Percentiles rank a stretch among this genome's conserved stretches.
Evolutionary conservation across 30 jellyfish, hydroid and myxozoan species (phyloP).

Genomic region (Pelagia noctiluca): DNA sequence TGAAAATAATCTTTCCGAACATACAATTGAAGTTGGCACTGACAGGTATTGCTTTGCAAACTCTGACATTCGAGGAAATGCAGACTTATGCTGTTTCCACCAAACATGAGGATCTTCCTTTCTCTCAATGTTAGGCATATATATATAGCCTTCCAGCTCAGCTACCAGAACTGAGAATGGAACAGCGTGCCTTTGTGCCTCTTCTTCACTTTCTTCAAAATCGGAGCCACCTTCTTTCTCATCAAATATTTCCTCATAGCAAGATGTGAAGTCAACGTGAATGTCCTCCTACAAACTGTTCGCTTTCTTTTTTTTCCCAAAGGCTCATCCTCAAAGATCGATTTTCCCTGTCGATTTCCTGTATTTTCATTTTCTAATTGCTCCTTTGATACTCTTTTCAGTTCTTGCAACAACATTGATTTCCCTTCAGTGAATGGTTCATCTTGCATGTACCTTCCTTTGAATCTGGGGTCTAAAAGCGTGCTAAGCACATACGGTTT

Average conservation of each 20-base stretch:
- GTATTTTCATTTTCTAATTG: no score
- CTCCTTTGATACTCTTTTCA: no score
- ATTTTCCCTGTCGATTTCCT: no score
- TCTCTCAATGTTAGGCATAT: conserved; percentile 13
- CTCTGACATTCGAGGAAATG: conserved; percentile 31
- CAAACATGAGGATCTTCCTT: conserved; percentile 20
- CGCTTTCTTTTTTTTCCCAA: conserved; percentile 26
- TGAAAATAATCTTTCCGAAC: conserved; percentile 55
- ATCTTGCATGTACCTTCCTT: no score
- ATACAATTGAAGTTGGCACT: conserved; percentile 39
- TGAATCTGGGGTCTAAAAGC: no score
- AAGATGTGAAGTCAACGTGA: conserved; percentile 22
- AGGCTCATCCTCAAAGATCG: no score
- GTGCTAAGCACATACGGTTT: no score
- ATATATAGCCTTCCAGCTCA: conserved; percentile 41
- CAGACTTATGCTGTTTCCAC: conserved; percentile 15
- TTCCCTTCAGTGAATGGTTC: no score
- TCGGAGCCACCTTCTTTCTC: conserved; percentile 14
- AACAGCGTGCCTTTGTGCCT: conserved; percentile 19
- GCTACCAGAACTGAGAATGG: conserved; percentile 25
- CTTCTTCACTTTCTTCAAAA: conserved; percentile 3
- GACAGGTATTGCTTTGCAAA: conserved; percentile 4
- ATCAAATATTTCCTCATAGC: conserved; percentile 36
- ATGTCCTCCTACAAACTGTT: conserved; percentile 23
- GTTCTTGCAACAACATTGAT: no score